Conservation (phyloP, 2,113 vertebrate genomes). For the Neomonachus schauinslandi region DNA sequence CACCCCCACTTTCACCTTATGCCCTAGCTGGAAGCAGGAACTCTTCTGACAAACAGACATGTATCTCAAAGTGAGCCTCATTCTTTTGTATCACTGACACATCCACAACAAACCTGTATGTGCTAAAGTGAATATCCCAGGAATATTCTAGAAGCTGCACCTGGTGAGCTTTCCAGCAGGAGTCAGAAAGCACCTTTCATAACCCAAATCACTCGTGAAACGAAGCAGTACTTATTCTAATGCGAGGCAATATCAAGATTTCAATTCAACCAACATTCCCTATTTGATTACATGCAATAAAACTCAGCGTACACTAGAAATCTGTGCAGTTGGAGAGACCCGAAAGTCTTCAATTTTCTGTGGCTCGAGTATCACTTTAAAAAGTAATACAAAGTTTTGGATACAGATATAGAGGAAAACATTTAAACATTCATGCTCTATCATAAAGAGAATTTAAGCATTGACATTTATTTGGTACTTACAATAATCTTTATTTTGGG, state of each 20-base stretch:
- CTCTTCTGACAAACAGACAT: background rate
- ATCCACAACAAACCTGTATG: background rate
- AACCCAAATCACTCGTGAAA: background rate
- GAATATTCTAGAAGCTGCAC: background rate
- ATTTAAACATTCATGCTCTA: background rate
- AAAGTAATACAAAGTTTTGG: constrained; percentile 11
- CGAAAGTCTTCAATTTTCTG: background rate
- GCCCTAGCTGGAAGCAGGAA: background rate
- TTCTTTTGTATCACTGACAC: background rate
- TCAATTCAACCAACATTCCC: background rate
- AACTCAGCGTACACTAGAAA: background rate
- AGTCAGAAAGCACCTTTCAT: background rate
- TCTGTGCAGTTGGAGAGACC: background rate
- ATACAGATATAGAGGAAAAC: background rate
- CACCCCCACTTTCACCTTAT: background rate
- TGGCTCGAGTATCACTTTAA: constrained; percentile 26
- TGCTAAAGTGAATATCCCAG: background rate
- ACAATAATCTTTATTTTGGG: constrained; percentile 61
- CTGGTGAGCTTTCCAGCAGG: background rate
- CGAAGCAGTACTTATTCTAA: background rate
- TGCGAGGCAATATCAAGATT: background rate
- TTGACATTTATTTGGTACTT: constrained; percentile 53
- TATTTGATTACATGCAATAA: background rate
- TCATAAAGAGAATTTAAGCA: background rate
- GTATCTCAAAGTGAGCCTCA: background rate